phyloP scores from a whole-genome alignment of 1,140 invertebrate species.

The Plutomurus gul region DNA sequence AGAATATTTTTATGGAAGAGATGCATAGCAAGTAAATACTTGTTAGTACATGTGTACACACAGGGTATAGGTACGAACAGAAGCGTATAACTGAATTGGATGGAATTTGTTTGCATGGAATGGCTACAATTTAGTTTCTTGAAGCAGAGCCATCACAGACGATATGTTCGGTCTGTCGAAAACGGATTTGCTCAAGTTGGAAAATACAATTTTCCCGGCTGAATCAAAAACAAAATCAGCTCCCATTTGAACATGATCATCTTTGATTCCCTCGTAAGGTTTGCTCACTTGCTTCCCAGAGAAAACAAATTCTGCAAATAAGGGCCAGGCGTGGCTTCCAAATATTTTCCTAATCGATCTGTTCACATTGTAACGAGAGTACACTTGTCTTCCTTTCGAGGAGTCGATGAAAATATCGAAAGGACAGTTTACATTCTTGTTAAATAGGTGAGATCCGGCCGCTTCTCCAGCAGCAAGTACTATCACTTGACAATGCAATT shows the following conservation, averaged over 20 bases:
- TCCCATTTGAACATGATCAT: slow-evolving; percentile 50
- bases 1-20: no score
- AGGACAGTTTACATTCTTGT: slow-evolving; percentile 29
- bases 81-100: neutral
- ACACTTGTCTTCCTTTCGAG: slow-evolving; percentile 24
- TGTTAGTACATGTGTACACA: no score
- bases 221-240: slow-evolving; percentile 45
- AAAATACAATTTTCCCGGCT: slow-evolving; percentile 26
- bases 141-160: neutral
- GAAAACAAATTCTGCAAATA: slow-evolving; percentile 36
- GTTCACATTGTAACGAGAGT: slow-evolving; percentile 33
- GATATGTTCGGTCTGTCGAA: slow-evolving; percentile 35
- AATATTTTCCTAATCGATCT: slow-evolving; percentile 45
- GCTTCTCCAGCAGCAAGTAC: slow-evolving; percentile 44
- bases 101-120: no score
- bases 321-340: slow-evolving; percentile 9
- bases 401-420: slow-evolving; percentile 42
- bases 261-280: slow-evolving; percentile 32
- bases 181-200: slow-evolving; percentile 35
- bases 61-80: no score
- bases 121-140: no score
- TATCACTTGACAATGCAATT: slow-evolving; percentile 41
- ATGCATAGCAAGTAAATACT: no score
- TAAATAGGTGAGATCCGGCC: slow-evolving; percentile 37
- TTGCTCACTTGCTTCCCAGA: neutral